Conservation (phyloP, 2,888 invertebrate species). For the Physocephala rufipes region DNA sequence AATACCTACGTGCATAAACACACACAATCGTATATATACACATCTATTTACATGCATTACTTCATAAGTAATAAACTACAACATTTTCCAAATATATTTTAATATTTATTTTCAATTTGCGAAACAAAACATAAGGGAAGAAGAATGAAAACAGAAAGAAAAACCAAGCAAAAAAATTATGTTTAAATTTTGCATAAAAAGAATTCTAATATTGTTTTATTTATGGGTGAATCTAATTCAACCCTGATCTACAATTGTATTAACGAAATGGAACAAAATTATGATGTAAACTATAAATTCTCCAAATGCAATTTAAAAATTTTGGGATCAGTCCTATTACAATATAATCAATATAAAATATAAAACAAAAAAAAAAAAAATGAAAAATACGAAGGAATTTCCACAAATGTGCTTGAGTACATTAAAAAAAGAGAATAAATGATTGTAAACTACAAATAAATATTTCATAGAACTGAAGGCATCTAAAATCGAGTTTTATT, state of each 20-base stretch:
- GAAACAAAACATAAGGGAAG: not conserved
- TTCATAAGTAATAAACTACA: not conserved
- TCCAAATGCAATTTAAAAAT: conserved; percentile 31
- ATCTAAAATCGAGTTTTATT: conserved; percentile 24
- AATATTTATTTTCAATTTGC: conserved; percentile 7
- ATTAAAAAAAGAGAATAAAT: conserved; percentile 25
- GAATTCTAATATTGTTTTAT: conserved; percentile 21
- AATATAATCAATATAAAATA: conserved; percentile 36
- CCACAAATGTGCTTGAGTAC: conserved; percentile 42
- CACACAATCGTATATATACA: not conserved
- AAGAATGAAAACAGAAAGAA: not conserved
- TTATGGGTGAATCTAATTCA: conserved; percentile 32
- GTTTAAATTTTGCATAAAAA: conserved; percentile 36
- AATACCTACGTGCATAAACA: not conserved
- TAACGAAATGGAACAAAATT: conserved; percentile 28
- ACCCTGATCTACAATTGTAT: conserved; percentile 32
- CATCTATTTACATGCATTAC: not conserved
- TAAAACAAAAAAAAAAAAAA: conserved; percentile 1
- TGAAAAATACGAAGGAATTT: conserved; percentile 35
- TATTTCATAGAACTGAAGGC: conserved; percentile 42
- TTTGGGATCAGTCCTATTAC: conserved; percentile 41
- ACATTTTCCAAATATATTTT: conserved; percentile 5
- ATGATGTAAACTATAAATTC: conserved; percentile 28
- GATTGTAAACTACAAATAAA: conserved; percentile 41
- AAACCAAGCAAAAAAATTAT: conserved; percentile 19